These are phyloP conservation scores for Drosophila truncata DNA, from an alignment of 1,140 invertebrate genomes.

Conservation along the genomic window DNA sequence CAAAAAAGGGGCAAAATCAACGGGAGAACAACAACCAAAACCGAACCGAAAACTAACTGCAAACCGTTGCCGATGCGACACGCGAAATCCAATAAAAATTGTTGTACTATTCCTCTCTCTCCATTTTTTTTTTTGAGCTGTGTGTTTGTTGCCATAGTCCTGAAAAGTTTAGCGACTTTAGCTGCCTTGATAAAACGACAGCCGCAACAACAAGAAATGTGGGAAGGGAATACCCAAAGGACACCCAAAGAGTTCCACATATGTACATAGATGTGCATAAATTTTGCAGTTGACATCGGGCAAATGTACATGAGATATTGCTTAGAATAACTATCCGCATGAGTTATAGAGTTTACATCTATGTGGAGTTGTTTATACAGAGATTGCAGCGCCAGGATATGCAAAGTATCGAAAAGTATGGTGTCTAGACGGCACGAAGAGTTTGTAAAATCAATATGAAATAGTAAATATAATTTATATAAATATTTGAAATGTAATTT, in stretches of 20 bases:
- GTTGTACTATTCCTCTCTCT: constrained; percentile 41
- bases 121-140: constrained; percentile 7
- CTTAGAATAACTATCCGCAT: constrained; percentile 57
- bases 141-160: constrained; percentile 35
- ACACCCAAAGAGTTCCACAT: constrained; percentile 43
- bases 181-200: constrained; percentile 61
- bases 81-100: constrained; percentile 81
- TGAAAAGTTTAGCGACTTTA: constrained; percentile 68
- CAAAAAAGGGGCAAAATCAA: constrained; percentile 44
- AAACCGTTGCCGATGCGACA: constrained; percentile 61
- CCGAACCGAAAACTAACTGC: constrained; percentile 47
- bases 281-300: constrained; percentile 69
- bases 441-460: not conserved
- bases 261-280: constrained; percentile 64
- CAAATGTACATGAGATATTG: constrained; percentile 76
- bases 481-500: not conserved
- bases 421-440: constrained; percentile 14
- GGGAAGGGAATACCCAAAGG: constrained; percentile 12
- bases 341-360: constrained; percentile 47
- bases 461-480: not conserved
- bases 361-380: constrained; percentile 41
- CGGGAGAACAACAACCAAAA: constrained; percentile 18
- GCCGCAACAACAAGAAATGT: constrained; percentile 33
- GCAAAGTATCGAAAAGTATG: constrained; percentile 44
- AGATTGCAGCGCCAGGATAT: constrained; percentile 40